Evolutionary conservation across 2,888 invertebrate species (phyloP).

Genomic region (Halictus quadricinctus): DNA sequence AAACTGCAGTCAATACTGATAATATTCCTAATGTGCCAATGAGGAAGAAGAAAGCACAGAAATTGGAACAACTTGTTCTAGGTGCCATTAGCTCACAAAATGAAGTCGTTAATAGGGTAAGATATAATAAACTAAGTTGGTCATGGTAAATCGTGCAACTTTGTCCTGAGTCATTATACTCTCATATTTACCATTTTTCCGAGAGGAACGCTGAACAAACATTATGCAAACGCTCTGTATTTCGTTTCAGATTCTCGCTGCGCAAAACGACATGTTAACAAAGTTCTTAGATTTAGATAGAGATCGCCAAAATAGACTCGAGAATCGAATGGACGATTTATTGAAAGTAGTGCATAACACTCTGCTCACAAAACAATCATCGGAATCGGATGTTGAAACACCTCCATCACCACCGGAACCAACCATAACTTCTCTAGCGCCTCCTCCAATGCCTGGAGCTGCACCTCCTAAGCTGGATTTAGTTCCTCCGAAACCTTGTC

Average conservation of each 20-base stretch:
- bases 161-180: no score
- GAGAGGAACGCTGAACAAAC: no score
- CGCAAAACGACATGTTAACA: constrained; percentile 80
- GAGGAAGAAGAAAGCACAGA: constrained; percentile 79
- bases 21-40: constrained; percentile 76
- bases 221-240: no score
- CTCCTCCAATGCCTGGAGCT: constrained; percentile 78
- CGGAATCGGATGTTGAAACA: constrained; percentile 67
- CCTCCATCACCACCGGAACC: constrained; percentile 62
- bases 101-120: constrained; percentile 81
- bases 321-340: constrained; percentile 79
- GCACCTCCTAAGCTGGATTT: constrained; percentile 79
- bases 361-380: constrained; percentile 73
- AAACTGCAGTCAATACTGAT: constrained; percentile 75
- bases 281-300: constrained; percentile 79
- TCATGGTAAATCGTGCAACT: no score
- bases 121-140: background rate
- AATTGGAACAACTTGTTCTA: constrained; percentile 79
- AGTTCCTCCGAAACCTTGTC: constrained; percentile 80
- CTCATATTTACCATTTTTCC: no score
- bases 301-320: constrained; percentile 79
- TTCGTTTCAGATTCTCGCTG: constrained; percentile 76
- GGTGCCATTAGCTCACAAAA: constrained; percentile 80
- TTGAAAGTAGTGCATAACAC: constrained; percentile 78
- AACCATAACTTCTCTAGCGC: constrained; percentile 72